phyloP scores from a whole-genome alignment of 2,113 vertebrate species.

The Boulengeromyrus knoepffleri region DNA sequence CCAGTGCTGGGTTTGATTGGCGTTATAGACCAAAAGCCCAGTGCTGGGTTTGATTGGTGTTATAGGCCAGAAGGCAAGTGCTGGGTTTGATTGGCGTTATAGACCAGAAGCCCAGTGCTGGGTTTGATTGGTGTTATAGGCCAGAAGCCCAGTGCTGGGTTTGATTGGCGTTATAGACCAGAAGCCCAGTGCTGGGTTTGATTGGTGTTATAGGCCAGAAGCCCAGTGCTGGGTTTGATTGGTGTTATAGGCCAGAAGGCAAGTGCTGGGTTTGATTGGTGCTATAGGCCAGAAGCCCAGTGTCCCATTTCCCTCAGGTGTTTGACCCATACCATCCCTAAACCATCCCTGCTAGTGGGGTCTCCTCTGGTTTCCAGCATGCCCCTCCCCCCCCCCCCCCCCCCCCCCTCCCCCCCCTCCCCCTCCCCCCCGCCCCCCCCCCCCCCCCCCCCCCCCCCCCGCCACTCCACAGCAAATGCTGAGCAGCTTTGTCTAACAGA shows the following conservation, averaged over 20 bases:
- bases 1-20: too few relatives aligned
- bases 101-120: background rate
- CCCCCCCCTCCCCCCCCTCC: too few relatives aligned
- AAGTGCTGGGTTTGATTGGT: too few relatives aligned
- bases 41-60: too few relatives aligned
- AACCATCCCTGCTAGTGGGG: background rate
- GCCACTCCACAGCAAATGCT: background rate
- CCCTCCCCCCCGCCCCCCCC: too few relatives aligned
- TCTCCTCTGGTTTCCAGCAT: background rate
- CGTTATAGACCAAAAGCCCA: too few relatives aligned
- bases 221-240: background rate
- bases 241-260: background rate
- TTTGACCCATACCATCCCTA: background rate
- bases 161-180: background rate
- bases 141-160: background rate
- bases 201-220: too few relatives aligned
- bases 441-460: too few relatives aligned
- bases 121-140: too few relatives aligned
- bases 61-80: background rate
- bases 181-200: background rate
- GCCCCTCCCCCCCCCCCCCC: too few relatives aligned
- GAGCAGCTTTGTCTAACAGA: background rate
- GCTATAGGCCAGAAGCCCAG: too few relatives aligned
- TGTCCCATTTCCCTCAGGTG: background rate
- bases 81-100: background rate